phyloP scores from a whole-genome alignment of 2,888 invertebrate genomes.

The Pseudococcus viburni region DNA sequence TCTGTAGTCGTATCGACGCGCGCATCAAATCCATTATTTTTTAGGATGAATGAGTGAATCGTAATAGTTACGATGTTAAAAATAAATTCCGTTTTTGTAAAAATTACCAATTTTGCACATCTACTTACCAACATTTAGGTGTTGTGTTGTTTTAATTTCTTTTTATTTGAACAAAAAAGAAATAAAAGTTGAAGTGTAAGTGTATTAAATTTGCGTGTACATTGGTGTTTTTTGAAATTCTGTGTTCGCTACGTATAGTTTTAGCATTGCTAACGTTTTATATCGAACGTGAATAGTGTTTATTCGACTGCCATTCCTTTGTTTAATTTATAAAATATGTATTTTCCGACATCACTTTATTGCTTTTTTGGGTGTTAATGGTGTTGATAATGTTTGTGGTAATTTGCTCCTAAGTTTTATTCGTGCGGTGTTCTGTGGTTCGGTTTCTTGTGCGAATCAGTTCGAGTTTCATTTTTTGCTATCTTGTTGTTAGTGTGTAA shows the following conservation, averaged over 20 bases:
- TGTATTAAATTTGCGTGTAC: conserved; percentile 41
- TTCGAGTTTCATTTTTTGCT: neutral
- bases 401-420: conserved; percentile 35
- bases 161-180: conserved; percentile 46
- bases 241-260: conserved; percentile 31
- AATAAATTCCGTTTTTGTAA: conserved; percentile 63
- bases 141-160: conserved; percentile 59
- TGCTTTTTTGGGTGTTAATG: conserved; percentile 48
- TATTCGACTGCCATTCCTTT: conserved; percentile 62
- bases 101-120: conserved; percentile 59
- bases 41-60: conserved; percentile 51
- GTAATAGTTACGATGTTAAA: conserved; percentile 42
- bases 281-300: conserved; percentile 58
- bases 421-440: conserved; percentile 47
- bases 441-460: conserved; percentile 46
- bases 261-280: conserved; percentile 11
- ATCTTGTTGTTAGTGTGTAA: conserved; percentile 47
- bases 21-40: neutral
- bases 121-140: conserved; percentile 54
- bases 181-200: conserved; percentile 11
- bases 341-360: conserved; percentile 57
- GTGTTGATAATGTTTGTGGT: conserved; percentile 55
- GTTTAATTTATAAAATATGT: conserved; percentile 64
- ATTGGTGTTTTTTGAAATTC: conserved; percentile 45
- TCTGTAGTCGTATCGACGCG: conserved; percentile 12